A percentile compares a stretch with the other conserved stretches of the same genome.
These are phyloP conservation scores for Pseudocheirus occidentalis DNA, from an alignment of 2,797 vertebrate species.

Conservation along the genomic window DNA sequence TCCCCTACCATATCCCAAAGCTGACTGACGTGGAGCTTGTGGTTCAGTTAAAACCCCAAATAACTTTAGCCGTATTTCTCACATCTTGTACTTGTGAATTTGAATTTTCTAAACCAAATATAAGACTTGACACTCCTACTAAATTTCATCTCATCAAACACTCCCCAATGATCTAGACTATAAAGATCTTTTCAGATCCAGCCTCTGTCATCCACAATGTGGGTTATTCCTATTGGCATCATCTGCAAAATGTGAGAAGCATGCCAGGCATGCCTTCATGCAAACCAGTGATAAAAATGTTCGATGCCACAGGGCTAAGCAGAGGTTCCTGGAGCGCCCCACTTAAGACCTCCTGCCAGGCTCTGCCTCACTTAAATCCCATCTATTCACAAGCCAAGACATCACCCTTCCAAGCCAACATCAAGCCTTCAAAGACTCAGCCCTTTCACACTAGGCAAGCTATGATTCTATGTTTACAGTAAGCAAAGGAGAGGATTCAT, in stretches of 20 bases:
- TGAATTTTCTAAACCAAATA: neutral
- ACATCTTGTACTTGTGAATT: neutral
- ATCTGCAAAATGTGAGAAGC: neutral
- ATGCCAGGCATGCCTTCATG: neutral
- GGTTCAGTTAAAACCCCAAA: neutral
- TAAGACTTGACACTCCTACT: neutral
- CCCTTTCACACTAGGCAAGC: neutral
- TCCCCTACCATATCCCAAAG: neutral
- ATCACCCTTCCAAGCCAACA: neutral
- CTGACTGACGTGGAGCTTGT: neutral
- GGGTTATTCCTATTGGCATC: neutral
- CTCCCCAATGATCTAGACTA: neutral
- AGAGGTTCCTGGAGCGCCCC: neutral
- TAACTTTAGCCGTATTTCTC: neutral
- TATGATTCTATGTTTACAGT: neutral
- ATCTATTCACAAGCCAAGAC: neutral
- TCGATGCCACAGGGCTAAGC: neutral
- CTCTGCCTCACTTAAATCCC: neutral
- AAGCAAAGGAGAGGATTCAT: neutral
- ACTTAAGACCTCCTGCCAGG: neutral
- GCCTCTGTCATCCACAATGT: neutral
- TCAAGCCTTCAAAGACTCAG: neutral
- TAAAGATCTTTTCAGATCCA: neutral
- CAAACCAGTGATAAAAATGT: neutral
- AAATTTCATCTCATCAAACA: neutral